Base-by-base conservation (phyloP, 1,140 invertebrate genomes). In the Drosophila parvula region DNA sequence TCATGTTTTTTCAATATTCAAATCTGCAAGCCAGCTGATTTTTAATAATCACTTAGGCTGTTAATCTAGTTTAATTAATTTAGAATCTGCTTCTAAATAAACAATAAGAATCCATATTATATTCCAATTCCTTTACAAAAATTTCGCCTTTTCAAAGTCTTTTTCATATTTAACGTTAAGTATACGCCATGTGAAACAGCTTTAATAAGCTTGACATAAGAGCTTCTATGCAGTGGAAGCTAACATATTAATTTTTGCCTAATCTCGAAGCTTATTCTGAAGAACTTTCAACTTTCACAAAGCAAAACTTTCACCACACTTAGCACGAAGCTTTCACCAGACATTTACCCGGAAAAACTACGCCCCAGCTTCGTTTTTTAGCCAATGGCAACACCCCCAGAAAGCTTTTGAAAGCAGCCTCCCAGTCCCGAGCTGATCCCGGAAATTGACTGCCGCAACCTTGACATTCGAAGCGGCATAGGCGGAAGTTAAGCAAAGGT, bases 121-220 rank as follows among this genome's bases (percentile, higher is more conserved):
- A 28, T 14, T 14, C 4, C 9, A 18, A 16, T 18, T 2, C 7
- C 32, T 18, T 51, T 18, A 18, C 7, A 5, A 14, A 22, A 4
- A 22, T 14, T 9, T 7, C 11, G 1, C 47, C n/a, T 1, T 5
- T 18, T 12, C 28, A 11, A 18, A 11, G 3, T 3, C 3, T 22
- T 14, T 10, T 53, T 61, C 3, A 14, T 38, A 22, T 41, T 22
- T n/a, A 22, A 61, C 43, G 12, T 60, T 61, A 60, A 34, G 61
- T 61, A 64, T 64, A 43, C 56, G 60, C 53, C 28, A 57, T 32
- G 60, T 64, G 27, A 12, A 11, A 7, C 36, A 60, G 38, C 55
- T 61, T 43, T 18, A 14, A 22, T 0, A 53, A 34, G 30, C 22
- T 30, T 8, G 2, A 27, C 4, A 16, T n/a, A 12, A 36, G 9